Evolutionary conservation across 2,113 vertebrate genomes (phyloP).

Genomic region (Aegithalos caudatus): DNA sequence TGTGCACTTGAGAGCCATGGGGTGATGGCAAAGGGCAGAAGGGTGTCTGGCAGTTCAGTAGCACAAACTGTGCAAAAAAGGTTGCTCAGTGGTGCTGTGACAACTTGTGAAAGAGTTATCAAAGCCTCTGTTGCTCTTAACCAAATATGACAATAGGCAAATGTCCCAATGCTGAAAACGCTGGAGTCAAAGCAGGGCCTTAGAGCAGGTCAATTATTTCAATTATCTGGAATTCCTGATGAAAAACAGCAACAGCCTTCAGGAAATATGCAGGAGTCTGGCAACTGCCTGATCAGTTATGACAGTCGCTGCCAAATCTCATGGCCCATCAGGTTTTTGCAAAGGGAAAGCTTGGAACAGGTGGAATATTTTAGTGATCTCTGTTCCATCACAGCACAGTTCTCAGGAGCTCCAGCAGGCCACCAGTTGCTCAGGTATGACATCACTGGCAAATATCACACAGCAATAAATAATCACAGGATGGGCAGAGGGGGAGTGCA

Average conservation of each 20-base stretch:
- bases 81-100: neutral
- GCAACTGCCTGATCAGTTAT: neutral
- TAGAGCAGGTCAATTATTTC: slow-evolving; percentile 57
- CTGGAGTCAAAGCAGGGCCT: neutral
- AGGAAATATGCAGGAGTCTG: slow-evolving; percentile 18
- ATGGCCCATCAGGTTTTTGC: neutral
- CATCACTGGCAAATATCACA: slow-evolving; percentile 31
- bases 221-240: slow-evolving; percentile 53
- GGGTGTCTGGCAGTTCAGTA: neutral
- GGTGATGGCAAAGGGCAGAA: neutral
- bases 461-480: neutral
- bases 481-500: neutral
- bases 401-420: neutral
- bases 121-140: neutral
- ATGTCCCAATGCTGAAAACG: neutral
- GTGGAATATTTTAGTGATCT: slow-evolving; percentile 7
- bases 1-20: neutral
- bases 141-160: slow-evolving; percentile 23
- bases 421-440: neutral
- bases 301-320: slow-evolving; percentile 32
- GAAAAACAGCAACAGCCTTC: slow-evolving; percentile 48
- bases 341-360: neutral
- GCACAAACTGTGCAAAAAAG: neutral
- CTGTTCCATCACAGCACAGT: neutral
- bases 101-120: slow-evolving; percentile 30